Evolutionary conservation across 2,888 invertebrate species (phyloP).

Genomic region (Leucophenga montana): DNA sequence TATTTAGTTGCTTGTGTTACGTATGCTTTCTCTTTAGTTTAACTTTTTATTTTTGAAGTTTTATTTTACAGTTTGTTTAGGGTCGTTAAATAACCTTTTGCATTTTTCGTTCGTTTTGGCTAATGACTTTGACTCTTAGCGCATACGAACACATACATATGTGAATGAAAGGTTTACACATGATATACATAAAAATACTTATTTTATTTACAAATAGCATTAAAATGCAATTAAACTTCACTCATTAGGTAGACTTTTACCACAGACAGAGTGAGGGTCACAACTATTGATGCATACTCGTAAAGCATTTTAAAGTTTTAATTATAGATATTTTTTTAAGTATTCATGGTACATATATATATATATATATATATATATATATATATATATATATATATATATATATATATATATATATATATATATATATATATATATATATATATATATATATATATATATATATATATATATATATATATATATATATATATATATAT

Average conservation of each 20-base stretch:
- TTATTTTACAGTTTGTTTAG: conserved; percentile 40
- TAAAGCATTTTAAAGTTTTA: not conserved
- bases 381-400: too few relatives aligned
- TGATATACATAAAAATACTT: not conserved
- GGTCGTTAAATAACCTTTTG: conserved; percentile 61
- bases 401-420: too few relatives aligned
- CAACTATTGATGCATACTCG: not conserved
- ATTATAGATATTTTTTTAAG: not conserved
- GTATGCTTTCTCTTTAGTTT: conserved; percentile 20
- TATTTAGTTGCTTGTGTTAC: not conserved
- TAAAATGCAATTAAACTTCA: conserved; percentile 23
- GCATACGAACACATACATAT: not conserved
- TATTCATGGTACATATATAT: too few relatives aligned
- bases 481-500: too few relatives aligned
- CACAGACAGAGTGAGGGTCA: not conserved
- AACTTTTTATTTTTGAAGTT: not conserved
- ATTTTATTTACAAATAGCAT: conserved; percentile 3
- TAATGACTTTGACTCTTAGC: conserved; percentile 41
- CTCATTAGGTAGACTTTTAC: conserved; percentile 12
- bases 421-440: too few relatives aligned
- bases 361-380: too few relatives aligned
- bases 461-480: too few relatives aligned
- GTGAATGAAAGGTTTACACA: not conserved
- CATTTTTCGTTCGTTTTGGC: conserved; percentile 35
- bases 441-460: too few relatives aligned